phyloP scores from a whole-genome alignment of 64 coral and sea anemone species.

The Dendrophyllia cribrosa region DNA sequence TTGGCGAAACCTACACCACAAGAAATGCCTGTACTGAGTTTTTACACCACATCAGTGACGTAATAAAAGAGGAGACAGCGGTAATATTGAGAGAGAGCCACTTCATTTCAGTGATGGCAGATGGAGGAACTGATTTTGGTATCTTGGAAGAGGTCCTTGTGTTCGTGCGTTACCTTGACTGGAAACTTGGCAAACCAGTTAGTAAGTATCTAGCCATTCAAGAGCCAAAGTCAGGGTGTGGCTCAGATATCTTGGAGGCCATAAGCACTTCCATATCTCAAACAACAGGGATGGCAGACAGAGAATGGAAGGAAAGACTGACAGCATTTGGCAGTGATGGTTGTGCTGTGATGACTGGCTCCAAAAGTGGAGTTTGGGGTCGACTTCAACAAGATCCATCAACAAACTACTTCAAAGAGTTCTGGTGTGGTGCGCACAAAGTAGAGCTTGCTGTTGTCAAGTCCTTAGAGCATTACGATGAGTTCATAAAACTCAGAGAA shows the following conservation, averaged over 20 bases:
- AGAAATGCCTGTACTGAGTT: conserved; percentile 31
- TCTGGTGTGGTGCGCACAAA: conserved; percentile 58
- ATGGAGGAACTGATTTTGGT: conserved; percentile 32
- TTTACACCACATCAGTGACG: neutral
- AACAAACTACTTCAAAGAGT: neutral
- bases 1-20: conserved; percentile 38
- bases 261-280: neutral
- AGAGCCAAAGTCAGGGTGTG: conserved; percentile 9
- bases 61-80: neutral
- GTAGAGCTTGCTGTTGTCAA: conserved; percentile 62
- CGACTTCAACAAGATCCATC: conserved; percentile 26
- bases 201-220: conserved; percentile 12
- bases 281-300: neutral
- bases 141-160: conserved; percentile 22
- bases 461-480: neutral
- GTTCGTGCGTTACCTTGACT: neutral
- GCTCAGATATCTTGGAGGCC: neutral
- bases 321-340: conserved; percentile 47
- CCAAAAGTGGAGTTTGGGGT: conserved; percentile 30
- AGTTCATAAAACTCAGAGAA: conserved; percentile 27
- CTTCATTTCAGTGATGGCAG: neutral
- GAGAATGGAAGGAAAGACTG: too few relatives aligned
- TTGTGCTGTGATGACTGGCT: conserved; percentile 41
- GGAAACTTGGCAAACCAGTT: neutral
- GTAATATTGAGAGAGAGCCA: neutral